Conservation (phyloP, 2,113 vertebrate species). For the Scortum barcoo region DNA sequence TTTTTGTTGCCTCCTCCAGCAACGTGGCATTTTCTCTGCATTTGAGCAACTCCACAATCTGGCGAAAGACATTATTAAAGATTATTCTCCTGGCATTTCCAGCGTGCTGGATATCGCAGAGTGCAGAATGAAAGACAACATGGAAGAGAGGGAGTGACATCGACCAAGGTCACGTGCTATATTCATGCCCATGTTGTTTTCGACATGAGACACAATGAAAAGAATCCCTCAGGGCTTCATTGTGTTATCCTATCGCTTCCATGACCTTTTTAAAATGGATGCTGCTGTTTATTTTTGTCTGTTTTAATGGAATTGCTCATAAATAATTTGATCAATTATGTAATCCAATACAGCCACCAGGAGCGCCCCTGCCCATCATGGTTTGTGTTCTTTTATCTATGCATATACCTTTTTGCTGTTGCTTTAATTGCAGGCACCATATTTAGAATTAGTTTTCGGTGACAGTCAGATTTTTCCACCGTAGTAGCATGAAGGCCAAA, state of each 20-base stretch:
- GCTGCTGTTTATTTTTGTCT: slow-evolving; percentile 14
- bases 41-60: slow-evolving; percentile 25
- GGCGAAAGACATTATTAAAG: slow-evolving; percentile 44
- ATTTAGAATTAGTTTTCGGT: slow-evolving; percentile 13
- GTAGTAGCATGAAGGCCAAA: slow-evolving; percentile 35
- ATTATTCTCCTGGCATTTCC: slow-evolving; percentile 55
- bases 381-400: slow-evolving; percentile 2
- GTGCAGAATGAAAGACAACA: slow-evolving; percentile 49
- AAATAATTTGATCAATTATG: slow-evolving; percentile 65
- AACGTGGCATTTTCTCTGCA: slow-evolving; percentile 10
- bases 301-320: slow-evolving; percentile 60
- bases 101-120: slow-evolving; percentile 15
- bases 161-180: slow-evolving; percentile 66
- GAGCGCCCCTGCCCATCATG: background rate
- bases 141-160: slow-evolving; percentile 47
- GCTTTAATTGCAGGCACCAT: background rate
- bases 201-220: slow-evolving; percentile 57
- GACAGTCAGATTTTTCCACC: slow-evolving; percentile 12
- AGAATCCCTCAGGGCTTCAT: slow-evolving; percentile 51
- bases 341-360: slow-evolving; percentile 49
- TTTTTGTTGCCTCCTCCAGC: slow-evolving; percentile 43
- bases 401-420: slow-evolving; percentile 7
- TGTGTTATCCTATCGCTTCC: slow-evolving; percentile 55
- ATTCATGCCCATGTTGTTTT: slow-evolving; percentile 60
- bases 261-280: slow-evolving; percentile 72